Evolutionary conservation across 2,888 invertebrate genomes (phyloP).

Genomic region (Caenorhabditis angaria): DNA sequence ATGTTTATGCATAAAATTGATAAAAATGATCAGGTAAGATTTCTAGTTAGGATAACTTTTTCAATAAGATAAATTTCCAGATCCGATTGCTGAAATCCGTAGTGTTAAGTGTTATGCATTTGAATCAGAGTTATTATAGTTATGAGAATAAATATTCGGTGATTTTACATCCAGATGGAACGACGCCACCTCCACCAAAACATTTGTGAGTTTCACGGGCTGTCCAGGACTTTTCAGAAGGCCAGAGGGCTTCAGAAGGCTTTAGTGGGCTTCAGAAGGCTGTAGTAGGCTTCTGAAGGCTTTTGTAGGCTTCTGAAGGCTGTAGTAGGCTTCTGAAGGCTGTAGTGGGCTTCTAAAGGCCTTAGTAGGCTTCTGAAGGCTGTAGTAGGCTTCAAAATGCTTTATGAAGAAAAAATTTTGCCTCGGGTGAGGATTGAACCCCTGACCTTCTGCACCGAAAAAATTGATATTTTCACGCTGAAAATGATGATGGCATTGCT

Average conservation of each 20-base stretch:
- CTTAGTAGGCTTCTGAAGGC: no score
- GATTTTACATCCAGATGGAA: slow-evolving; percentile 52
- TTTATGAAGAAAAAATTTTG: no score
- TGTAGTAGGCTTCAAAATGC: no score
- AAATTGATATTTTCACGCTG: no score
- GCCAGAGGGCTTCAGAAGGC: not conserved
- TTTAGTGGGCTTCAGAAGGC: no score
- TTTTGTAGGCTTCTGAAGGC: no score
- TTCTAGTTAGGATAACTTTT: not conserved
- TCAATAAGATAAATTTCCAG: slow-evolving; percentile 12
- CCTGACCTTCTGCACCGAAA: no score
- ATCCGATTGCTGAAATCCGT: slow-evolving; percentile 30
- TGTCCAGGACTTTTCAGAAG: not conserved
- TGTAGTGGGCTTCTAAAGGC: no score
- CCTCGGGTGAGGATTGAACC: no score
- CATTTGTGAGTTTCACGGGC: not conserved
- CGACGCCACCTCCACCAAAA: slow-evolving; percentile 20
- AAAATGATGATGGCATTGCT: no score
- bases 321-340: no score
- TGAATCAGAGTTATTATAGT: slow-evolving; percentile 47
- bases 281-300: no score
- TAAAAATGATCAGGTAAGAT: slow-evolving; percentile 36
- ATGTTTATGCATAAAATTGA: slow-evolving; percentile 49
- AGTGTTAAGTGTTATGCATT: slow-evolving; percentile 33
- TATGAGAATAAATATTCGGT: slow-evolving; percentile 44